These are phyloP conservation scores for Pyrocoelia pectoralis DNA, from an alignment of 2,888 invertebrate genomes.

Conservation along the genomic window DNA sequence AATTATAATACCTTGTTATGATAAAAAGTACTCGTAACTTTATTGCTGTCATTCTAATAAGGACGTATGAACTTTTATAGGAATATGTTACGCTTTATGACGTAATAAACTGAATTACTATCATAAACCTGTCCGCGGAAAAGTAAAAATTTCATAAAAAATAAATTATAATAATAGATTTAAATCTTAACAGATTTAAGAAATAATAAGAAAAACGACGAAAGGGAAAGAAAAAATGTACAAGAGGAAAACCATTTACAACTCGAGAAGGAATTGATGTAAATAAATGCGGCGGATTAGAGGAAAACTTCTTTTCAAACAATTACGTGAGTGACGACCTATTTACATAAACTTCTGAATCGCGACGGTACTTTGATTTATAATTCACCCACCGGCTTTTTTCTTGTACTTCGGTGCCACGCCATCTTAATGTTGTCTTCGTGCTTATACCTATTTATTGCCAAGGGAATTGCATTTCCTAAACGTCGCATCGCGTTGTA, in stretches of 20 bases:
- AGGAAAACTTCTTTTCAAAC: conserved; percentile 32
- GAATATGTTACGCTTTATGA: conserved; percentile 11
- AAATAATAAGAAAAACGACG: neutral
- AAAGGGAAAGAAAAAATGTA: neutral
- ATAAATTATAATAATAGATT: conserved; percentile 7
- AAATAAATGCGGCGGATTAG: conserved; percentile 23
- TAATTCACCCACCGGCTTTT: conserved; percentile 31
- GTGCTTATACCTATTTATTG: conserved; percentile 20
- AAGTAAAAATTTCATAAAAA: conserved; percentile 6
- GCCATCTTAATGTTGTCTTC: conserved; percentile 19
- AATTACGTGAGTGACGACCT: conserved; percentile 39
- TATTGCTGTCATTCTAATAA: conserved; percentile 3
- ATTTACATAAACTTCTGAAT: conserved; percentile 38
- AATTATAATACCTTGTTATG: no score
- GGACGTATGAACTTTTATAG: conserved; percentile 3
- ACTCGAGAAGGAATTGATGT: conserved; percentile 15
- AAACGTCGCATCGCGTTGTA: conserved; percentile 40
- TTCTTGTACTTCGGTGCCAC: conserved; percentile 12
- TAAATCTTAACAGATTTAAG: neutral
- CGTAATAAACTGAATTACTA: conserved; percentile 5
- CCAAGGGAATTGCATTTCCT: conserved; percentile 37
- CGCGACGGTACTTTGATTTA: conserved; percentile 27
- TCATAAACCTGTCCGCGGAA: conserved; percentile 3
- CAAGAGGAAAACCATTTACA: neutral
- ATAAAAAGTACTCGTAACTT: neutral